Percentiles rank a stretch among this genome's conserved stretches.
Evolutionary conservation across 1,140 invertebrate genomes (phyloP).

Genomic region (Diprion similis): DNA sequence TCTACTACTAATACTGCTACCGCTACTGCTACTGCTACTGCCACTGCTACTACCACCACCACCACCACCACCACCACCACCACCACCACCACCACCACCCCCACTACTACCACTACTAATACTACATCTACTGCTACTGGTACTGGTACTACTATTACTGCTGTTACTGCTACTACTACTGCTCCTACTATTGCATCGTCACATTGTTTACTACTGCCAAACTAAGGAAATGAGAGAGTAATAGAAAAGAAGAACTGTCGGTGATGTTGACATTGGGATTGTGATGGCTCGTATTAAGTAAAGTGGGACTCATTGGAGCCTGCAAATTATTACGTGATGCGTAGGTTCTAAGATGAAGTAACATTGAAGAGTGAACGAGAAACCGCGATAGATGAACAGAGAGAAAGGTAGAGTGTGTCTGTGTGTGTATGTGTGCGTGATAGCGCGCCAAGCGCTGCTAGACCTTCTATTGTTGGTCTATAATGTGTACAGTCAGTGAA

Average conservation of each 20-base stretch:
- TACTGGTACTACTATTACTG: slow-evolving; percentile 47
- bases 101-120: not conserved
- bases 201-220: slow-evolving; percentile 62
- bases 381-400: slow-evolving; percentile 23
- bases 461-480: slow-evolving; percentile 63
- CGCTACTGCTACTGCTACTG: not conserved
- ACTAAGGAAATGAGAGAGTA: slow-evolving; percentile 35
- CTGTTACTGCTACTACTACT: slow-evolving; percentile 53
- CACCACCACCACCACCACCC: not conserved
- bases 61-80: not conserved
- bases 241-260: slow-evolving; percentile 28
- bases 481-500: slow-evolving; percentile 64
- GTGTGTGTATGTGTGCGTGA: slow-evolving; percentile 50
- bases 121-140: slow-evolving; percentile 41
- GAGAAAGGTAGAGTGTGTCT: slow-evolving; percentile 34
- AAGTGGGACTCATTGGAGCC: slow-evolving; percentile 35
- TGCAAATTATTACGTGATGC: slow-evolving; percentile 31
- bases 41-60: slow-evolving; percentile 31
- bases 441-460: slow-evolving; percentile 49
- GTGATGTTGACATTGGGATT: slow-evolving; percentile 54
- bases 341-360: slow-evolving; percentile 37
- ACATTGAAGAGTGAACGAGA: slow-evolving; percentile 25
- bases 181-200: slow-evolving; percentile 63
- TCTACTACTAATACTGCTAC: not conserved
- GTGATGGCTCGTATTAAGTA: slow-evolving; percentile 55